Conservation (phyloP, 2,113 vertebrate species). For the Craseonycteris thonglongyai region DNA sequence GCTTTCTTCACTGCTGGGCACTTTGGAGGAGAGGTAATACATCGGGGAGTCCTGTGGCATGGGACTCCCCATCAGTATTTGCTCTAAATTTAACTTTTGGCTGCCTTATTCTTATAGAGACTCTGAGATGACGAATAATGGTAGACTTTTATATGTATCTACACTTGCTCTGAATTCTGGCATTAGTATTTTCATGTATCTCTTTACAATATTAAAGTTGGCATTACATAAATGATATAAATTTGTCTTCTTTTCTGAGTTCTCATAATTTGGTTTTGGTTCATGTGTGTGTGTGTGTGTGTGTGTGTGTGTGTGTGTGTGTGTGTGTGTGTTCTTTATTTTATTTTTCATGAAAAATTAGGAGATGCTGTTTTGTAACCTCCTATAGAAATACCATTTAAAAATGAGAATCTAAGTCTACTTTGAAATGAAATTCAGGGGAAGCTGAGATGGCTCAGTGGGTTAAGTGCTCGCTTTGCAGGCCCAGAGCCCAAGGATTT, state of each 20-base stretch:
- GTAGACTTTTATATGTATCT: neutral
- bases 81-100: neutral
- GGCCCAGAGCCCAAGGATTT: too few relatives aligned
- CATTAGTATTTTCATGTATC: neutral
- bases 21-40: too few relatives aligned
- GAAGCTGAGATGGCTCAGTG: too few relatives aligned
- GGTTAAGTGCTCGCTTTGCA: too few relatives aligned
- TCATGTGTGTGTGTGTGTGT: neutral
- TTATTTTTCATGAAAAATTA: neutral
- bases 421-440: neutral
- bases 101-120: neutral
- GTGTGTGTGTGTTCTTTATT: neutral
- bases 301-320: neutral
- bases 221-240: neutral
- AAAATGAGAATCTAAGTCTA: neutral
- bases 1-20: neutral
- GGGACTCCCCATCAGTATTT: neutral
- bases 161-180: neutral
- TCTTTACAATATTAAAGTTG: neutral
- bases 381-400: neutral
- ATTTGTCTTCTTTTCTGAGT: neutral
- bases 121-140: neutral
- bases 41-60: too few relatives aligned
- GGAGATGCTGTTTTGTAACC: neutral
- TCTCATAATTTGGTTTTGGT: neutral